Percentiles rank a stretch among this genome's conserved stretches.
These are phyloP conservation scores for Cephalopholis sonnerati DNA, from an alignment of 2,113 vertebrate genomes.

Conservation along the genomic window DNA sequence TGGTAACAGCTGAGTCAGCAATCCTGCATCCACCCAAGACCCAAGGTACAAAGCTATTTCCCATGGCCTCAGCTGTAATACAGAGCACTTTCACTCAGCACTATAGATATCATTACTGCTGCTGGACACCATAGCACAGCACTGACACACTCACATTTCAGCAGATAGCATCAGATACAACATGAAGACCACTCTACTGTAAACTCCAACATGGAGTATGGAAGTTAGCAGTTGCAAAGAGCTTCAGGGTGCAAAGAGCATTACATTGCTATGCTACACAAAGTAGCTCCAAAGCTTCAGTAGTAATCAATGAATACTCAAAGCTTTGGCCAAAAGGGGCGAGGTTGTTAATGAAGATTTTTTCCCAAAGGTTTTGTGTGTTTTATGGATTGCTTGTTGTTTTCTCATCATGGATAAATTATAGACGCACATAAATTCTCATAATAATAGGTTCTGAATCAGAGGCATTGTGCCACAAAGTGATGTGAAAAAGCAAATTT, in stretches of 20 bases:
- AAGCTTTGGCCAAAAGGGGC: no score
- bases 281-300: background rate
- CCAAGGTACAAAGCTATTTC: slow-evolving; percentile 44
- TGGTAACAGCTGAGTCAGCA: slow-evolving; percentile 61
- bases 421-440: no score
- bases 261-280: background rate
- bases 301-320: no score
- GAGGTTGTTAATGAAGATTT: no score
- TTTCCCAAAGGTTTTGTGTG: no score
- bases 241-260: background rate
- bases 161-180: slow-evolving; percentile 14
- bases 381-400: no score
- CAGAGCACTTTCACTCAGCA: slow-evolving; percentile 52
- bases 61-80: slow-evolving; percentile 59
- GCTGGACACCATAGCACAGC: slow-evolving; percentile 10
- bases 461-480: no score
- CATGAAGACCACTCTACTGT: background rate
- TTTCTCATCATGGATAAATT: no score
- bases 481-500: no score
- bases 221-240: background rate
- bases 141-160: slow-evolving; percentile 16
- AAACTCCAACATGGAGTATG: background rate
- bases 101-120: slow-evolving; percentile 39
- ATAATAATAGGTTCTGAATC: no score
- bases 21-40: slow-evolving; percentile 23